Conservation (phyloP, 2,113 vertebrate species). For the Pionites leucogaster region DNA sequence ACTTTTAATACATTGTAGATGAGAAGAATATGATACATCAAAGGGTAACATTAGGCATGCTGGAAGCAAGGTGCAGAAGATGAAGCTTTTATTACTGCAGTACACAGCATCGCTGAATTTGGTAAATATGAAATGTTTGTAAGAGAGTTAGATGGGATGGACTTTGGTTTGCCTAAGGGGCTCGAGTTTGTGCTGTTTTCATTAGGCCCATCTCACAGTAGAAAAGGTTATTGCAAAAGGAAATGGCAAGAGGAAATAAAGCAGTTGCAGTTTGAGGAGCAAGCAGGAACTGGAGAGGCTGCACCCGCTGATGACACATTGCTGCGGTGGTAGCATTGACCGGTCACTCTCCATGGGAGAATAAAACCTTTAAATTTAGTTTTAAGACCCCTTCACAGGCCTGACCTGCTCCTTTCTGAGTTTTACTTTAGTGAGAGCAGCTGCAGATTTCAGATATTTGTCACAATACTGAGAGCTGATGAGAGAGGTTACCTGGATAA, state of each 20-base stretch:
- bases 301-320: neutral
- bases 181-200: neutral
- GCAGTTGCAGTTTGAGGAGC: neutral
- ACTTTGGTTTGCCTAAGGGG: neutral
- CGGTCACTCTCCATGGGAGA: rapidly evolving
- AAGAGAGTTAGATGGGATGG: neutral
- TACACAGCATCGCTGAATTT: neutral
- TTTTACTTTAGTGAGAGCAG: neutral
- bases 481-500: neutral
- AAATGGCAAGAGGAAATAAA: neutral
- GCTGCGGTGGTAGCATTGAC: neutral
- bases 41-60: neutral
- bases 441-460: neutral
- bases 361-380: neutral
- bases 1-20: neutral
- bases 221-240: neutral
- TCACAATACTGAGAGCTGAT: neutral
- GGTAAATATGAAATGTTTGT: neutral
- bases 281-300: neutral
- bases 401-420: neutral
- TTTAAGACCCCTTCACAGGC: neutral
- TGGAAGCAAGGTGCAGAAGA: neutral
- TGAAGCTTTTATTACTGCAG: neutral
- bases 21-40: neutral
- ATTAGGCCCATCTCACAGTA: neutral